Percentiles rank a stretch among this genome's conserved stretches.
Conservation (phyloP, 2,113 vertebrate species). For the Mus pahari region DNA sequence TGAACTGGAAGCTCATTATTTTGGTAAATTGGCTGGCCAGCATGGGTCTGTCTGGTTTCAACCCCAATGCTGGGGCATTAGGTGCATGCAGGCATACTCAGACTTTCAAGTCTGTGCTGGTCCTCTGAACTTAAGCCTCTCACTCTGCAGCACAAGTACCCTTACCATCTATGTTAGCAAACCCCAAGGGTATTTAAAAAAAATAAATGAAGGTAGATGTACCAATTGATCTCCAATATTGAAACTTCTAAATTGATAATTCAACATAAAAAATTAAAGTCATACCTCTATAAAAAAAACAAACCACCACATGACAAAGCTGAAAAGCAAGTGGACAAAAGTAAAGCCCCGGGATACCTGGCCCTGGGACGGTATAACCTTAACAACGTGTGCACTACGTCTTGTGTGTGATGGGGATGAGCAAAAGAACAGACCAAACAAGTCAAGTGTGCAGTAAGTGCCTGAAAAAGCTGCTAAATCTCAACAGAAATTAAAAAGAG, state of each 20-base stretch:
- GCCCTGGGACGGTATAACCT: neutral
- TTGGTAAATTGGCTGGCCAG: neutral
- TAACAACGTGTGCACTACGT: neutral
- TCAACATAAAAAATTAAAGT: slow-evolving; percentile 35
- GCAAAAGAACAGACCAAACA: slow-evolving; percentile 12
- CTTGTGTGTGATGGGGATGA: neutral
- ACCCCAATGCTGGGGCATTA: neutral
- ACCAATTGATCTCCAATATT: neutral
- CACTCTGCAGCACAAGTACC: neutral
- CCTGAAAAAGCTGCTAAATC: neutral
- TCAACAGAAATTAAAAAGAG: neutral
- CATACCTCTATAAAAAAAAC: neutral
- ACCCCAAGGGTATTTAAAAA: neutral
- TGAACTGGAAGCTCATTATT: neutral
- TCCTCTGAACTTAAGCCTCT: neutral
- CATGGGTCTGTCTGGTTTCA: neutral
- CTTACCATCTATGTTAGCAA: no score
- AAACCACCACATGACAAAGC: neutral
- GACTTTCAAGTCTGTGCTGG: neutral
- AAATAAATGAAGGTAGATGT: slow-evolving; percentile 14
- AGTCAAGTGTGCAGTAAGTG: neutral
- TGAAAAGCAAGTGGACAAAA: slow-evolving; percentile 19
- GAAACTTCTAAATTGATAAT: neutral
- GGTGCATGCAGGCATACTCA: no score
- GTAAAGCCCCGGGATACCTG: neutral